Conservation (phyloP, 2,888 invertebrate genomes). For the Hirtodrosophila confusa region DNA sequence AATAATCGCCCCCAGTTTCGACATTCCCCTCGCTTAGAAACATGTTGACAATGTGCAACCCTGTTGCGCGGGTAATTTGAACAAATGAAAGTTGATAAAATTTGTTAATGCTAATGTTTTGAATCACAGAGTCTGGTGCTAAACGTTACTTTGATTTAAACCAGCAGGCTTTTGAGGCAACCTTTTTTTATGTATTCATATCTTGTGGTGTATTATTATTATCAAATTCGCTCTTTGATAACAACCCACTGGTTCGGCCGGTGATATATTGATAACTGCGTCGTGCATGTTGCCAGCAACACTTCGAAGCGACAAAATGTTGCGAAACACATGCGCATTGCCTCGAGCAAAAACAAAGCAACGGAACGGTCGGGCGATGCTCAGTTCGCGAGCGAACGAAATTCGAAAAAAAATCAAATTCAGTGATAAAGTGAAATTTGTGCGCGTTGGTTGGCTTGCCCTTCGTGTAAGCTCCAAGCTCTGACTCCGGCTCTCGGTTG, state of each 20-base stretch:
- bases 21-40: no score
- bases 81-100: no score
- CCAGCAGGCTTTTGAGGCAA: no score
- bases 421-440: constrained; percentile 74
- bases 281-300: constrained; percentile 46
- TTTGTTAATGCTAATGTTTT: no score
- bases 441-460: constrained; percentile 69
- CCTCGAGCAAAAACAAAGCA: constrained; percentile 4
- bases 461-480: constrained; percentile 65
- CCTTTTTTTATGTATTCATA: no score
- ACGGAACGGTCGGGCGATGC: constrained; percentile 20
- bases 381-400: constrained; percentile 38
- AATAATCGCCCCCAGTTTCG: no score
- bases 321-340: constrained; percentile 45
- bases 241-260: no score
- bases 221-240: background rate
- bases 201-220: background rate
- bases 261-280: background rate
- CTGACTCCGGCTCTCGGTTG: constrained; percentile 57
- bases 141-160: no score
- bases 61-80: no score
- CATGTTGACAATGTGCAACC: no score
- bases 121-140: no score
- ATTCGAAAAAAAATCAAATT: constrained; percentile 66
- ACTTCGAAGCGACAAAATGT: constrained; percentile 32